Evolutionary conservation across 2,113 vertebrate genomes (phyloP).

Genomic region (Jacana jacana): DNA sequence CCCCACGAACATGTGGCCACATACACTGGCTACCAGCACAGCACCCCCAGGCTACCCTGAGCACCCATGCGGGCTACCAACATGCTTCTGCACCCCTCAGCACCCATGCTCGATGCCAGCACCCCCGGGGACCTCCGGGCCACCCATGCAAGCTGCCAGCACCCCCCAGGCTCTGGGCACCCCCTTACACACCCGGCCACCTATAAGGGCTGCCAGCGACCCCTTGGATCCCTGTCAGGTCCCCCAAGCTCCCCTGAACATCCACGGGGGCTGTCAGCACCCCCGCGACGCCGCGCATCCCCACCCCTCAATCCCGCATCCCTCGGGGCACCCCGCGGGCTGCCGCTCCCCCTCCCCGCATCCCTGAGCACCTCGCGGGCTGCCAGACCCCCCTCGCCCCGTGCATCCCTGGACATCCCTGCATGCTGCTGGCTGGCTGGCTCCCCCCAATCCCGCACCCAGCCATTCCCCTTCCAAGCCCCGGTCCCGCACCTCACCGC

Average conservation of each 20-base stretch:
- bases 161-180: too few relatives aligned
- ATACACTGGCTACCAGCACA: rapidly evolving
- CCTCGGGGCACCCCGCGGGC: too few relatives aligned
- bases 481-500: not conserved
- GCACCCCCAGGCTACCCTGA: not conserved
- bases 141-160: not conserved
- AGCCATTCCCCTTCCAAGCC: not conserved
- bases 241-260: not conserved
- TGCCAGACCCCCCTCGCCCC: not conserved
- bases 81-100: not conserved
- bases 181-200: too few relatives aligned
- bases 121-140: too few relatives aligned
- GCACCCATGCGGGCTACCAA: not conserved
- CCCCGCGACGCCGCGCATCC: not conserved
- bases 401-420: too few relatives aligned
- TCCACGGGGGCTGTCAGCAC: not conserved
- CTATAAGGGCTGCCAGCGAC: not conserved
- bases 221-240: not conserved
- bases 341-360: not conserved
- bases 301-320: too few relatives aligned
- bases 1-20: too few relatives aligned
- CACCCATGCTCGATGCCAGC: too few relatives aligned
- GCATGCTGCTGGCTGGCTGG: not conserved
- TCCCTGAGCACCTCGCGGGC: too few relatives aligned
- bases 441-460: not conserved